Conservation (phyloP, 2,797 vertebrate genomes). For the Nyctibius grandis region DNA sequence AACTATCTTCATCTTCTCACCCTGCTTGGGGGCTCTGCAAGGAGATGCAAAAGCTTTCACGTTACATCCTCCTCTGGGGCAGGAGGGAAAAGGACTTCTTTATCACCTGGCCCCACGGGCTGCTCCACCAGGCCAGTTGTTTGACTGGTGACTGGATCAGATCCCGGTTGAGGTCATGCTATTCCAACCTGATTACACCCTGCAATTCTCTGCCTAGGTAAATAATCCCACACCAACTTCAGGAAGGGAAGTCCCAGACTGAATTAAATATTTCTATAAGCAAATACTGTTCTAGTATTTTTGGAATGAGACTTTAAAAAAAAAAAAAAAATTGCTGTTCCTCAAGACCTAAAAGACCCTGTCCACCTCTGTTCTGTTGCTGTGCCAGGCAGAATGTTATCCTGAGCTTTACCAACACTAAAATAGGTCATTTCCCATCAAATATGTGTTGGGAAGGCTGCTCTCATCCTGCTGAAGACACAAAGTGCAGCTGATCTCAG, state of each 20-base stretch:
- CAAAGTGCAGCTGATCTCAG: background rate
- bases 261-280: background rate
- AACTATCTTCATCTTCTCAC: background rate
- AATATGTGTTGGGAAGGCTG: background rate
- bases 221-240: background rate
- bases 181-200: background rate
- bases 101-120: accelerated
- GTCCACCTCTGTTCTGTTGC: background rate
- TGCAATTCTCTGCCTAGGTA: background rate
- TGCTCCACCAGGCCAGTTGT: background rate
- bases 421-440: background rate
- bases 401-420: background rate
- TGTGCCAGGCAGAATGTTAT: background rate
- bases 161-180: background rate
- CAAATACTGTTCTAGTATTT: background rate
- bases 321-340: background rate
- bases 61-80: background rate
- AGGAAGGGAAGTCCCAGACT: background rate
- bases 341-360: background rate
- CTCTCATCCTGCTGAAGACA: background rate
- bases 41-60: background rate
- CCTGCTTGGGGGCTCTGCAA: background rate
- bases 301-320: background rate
- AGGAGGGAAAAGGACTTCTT: background rate
- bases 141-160: background rate